Evolutionary conservation across 2,113 vertebrate species (phyloP).

Genomic region (Xyrauchen texanus): DNA sequence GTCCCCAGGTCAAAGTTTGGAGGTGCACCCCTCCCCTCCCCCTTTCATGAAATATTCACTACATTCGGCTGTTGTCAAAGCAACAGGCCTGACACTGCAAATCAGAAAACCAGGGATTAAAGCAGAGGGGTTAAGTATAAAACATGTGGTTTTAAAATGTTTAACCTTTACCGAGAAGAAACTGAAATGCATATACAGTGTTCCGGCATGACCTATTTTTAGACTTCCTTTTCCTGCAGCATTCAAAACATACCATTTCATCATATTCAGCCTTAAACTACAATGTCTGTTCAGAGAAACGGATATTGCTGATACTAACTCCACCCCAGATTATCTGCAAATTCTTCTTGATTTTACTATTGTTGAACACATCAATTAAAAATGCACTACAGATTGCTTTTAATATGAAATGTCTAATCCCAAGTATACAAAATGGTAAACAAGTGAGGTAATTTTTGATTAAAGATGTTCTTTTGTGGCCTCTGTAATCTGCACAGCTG

Average conservation of each 20-base stretch:
- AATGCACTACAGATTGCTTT: no score
- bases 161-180: neutral
- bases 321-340: neutral
- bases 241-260: neutral
- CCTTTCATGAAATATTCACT: slow-evolving; percentile 43
- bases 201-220: slow-evolving; percentile 14
- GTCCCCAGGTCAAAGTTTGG: slow-evolving; percentile 40
- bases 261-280: neutral
- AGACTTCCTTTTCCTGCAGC: slow-evolving; percentile 29
- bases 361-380: no score
- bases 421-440: neutral
- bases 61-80: slow-evolving; percentile 49
- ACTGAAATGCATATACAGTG: neutral
- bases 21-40: slow-evolving; percentile 30
- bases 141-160: no score
- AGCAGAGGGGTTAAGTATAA: slow-evolving; percentile 14
- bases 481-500: slow-evolving; percentile 20
- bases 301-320: neutral
- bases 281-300: neutral
- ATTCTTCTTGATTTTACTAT: no score
- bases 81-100: slow-evolving; percentile 32
- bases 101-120: slow-evolving; percentile 33
- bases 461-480: neutral
- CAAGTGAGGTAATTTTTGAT: neutral
- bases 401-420: no score